Evolutionary conservation across 2,113 vertebrate species (phyloP).

Genomic region (Lycaon pictus): DNA sequence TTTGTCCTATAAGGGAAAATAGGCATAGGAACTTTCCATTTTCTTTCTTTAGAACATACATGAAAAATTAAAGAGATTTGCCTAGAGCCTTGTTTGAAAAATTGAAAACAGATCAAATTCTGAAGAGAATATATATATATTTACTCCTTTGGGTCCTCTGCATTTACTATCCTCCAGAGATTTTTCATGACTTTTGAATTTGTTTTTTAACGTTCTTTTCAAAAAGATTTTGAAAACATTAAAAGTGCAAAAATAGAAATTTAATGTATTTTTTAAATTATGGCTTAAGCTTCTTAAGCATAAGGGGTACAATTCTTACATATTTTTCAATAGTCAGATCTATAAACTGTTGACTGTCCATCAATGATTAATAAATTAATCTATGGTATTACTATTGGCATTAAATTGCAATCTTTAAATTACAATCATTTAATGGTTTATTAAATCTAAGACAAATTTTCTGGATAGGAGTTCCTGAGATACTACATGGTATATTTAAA

Average conservation of each 20-base stretch:
- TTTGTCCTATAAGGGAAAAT: slow-evolving; percentile 18
- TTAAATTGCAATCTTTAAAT: neutral
- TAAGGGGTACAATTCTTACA: neutral
- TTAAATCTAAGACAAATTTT: slow-evolving; percentile 30
- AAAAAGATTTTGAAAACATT: neutral
- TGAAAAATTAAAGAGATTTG: slow-evolving; percentile 31
- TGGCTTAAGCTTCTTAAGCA: neutral
- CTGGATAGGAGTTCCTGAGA: neutral
- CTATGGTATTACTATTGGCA: neutral
- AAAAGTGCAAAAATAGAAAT: neutral
- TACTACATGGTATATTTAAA: neutral
- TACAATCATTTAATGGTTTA: neutral
- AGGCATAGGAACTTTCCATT: neutral
- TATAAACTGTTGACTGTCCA: neutral
- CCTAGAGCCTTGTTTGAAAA: slow-evolving; percentile 52
- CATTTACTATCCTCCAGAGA: slow-evolving; percentile 10
- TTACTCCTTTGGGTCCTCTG: neutral
- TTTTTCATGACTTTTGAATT: slow-evolving; percentile 17
- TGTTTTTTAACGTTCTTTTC: slow-evolving; percentile 46
- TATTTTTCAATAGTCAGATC: neutral
- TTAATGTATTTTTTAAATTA: neutral
- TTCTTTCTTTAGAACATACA: slow-evolving; percentile 31
- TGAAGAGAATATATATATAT: neutral
- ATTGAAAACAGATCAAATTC: slow-evolving; percentile 34
- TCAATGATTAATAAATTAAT: neutral